Conservation (phyloP, 2,797 vertebrate genomes). For the Brachyrhaphis roseni region DNA sequence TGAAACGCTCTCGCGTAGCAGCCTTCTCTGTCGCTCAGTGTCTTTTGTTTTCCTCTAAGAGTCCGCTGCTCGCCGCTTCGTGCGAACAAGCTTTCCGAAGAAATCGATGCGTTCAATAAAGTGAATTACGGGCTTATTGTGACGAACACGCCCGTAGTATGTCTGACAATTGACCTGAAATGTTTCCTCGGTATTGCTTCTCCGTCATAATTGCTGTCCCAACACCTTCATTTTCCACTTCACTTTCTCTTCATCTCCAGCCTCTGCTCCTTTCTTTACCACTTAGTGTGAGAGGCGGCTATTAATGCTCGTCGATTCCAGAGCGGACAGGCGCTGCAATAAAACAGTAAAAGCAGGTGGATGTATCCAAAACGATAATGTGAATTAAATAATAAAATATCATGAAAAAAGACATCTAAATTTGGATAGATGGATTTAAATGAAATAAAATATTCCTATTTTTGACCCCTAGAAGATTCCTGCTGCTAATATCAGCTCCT, state of each 20-base stretch:
- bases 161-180: constrained; percentile 26
- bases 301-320: constrained; percentile 35
- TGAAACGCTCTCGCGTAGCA: neutral
- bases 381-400: neutral
- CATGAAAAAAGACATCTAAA: neutral
- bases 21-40: constrained; percentile 25
- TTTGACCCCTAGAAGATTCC: neutral
- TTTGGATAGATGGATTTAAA: neutral
- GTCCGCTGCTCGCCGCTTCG: neutral
- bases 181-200: constrained; percentile 48
- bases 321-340: constrained; percentile 25
- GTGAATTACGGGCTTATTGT: constrained; percentile 31
- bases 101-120: constrained; percentile 56
- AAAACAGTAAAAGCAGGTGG: constrained; percentile 4
- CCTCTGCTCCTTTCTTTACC: constrained; percentile 1
- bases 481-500: neutral
- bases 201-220: constrained; percentile 52
- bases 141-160: constrained; percentile 45
- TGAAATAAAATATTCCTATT: neutral
- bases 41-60: neutral
- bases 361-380: constrained; percentile 14
- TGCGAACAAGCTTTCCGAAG: constrained; percentile 38
- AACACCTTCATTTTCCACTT: constrained; percentile 55
- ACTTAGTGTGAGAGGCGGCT: constrained; percentile 11
- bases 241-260: constrained; percentile 30